A percentile compares a stretch with the other conserved stretches of the same genome.
Evolutionary conservation across 1,140 invertebrate species (phyloP).

Genomic region (Zaprionus capensis): DNA sequence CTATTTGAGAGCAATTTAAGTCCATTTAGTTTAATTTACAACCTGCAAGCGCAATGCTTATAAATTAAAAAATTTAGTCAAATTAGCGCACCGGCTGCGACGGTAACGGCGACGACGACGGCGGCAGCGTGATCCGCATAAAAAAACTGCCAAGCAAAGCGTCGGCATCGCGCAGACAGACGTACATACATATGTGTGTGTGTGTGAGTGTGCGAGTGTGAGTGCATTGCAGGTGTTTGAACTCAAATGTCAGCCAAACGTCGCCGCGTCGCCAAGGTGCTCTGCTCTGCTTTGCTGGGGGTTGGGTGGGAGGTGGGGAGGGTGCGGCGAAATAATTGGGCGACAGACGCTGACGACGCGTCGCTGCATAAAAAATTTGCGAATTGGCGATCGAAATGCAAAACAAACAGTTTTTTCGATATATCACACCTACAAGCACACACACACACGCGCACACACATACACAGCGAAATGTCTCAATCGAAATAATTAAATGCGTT

Average conservation of each 20-base stretch:
- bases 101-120: conserved; percentile 29
- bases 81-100: conserved; percentile 59
- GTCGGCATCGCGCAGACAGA: conserved; percentile 27
- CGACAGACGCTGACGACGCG: conserved; percentile 71
- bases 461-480: conserved; percentile 63
- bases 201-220: conserved; percentile 23
- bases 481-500: conserved; percentile 80
- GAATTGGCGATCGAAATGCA: conserved; percentile 66
- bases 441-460: conserved; percentile 16
- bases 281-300: neutral
- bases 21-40: conserved; percentile 73
- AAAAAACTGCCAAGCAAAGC: conserved; percentile 69
- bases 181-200: neutral
- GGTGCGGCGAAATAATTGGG: conserved; percentile 64
- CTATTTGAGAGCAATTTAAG: conserved; percentile 58
- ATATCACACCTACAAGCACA: conserved; percentile 52
- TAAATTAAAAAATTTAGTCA: conserved; percentile 73
- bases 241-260: conserved; percentile 74
- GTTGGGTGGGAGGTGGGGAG: neutral
- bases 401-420: conserved; percentile 76
- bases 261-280: conserved; percentile 44
- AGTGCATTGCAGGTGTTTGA: conserved; percentile 80
- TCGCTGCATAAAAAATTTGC: conserved; percentile 51
- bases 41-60: conserved; percentile 44
- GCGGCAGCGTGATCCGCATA: conserved; percentile 50